These are phyloP conservation scores for Eclectus roratus DNA, from an alignment of 2,113 vertebrate genomes.

Conservation along the genomic window DNA sequence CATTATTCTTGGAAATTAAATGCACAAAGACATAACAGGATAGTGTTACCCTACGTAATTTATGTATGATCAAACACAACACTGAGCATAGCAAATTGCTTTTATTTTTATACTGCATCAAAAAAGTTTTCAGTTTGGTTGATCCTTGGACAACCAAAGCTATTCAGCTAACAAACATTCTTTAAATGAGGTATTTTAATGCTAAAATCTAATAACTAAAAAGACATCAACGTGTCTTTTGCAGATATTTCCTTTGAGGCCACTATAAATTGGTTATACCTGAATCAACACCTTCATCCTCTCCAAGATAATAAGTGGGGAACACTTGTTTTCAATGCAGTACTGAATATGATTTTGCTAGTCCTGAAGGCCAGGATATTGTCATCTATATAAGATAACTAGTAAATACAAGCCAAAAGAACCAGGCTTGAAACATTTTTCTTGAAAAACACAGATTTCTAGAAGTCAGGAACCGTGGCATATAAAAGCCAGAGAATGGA, in stretches of 20 bases:
- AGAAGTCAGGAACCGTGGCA: neutral
- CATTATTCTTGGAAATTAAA: neutral
- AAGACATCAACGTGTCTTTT: neutral
- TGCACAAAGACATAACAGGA: neutral
- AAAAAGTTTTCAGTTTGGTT: neutral
- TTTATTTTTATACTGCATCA: neutral
- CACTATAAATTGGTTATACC: neutral
- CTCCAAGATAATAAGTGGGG: neutral
- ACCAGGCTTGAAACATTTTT: neutral
- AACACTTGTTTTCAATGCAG: neutral
- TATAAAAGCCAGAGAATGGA: neutral
- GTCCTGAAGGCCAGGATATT: neutral
- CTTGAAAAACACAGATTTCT: neutral
- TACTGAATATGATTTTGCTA: neutral
- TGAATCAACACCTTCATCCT: neutral
- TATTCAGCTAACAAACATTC: neutral
- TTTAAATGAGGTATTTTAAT: neutral
- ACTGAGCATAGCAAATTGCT: neutral
- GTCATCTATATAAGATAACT: neutral
- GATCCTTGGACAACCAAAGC: neutral
- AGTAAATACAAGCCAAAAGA: neutral
- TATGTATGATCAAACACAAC: neutral
- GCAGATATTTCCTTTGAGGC: neutral
- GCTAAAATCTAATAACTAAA: neutral
- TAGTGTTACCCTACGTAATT: neutral